These are phyloP conservation scores for Latrodectus geometricus DNA, from an alignment of 1,140 invertebrate species.

Conservation along the genomic window DNA sequence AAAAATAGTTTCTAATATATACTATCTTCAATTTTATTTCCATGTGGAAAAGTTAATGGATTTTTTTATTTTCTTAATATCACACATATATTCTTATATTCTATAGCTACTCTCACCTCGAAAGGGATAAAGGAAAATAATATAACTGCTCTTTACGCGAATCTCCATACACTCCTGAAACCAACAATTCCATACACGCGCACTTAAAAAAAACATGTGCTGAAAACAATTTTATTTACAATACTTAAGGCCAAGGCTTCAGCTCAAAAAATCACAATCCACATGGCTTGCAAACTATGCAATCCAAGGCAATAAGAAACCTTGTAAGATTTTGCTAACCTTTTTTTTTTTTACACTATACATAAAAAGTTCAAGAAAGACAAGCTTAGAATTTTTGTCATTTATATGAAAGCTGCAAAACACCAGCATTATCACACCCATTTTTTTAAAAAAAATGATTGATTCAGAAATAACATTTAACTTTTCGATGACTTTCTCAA, in stretches of 20 bases:
- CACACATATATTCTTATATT: slow-evolving; percentile 41
- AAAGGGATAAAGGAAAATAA: slow-evolving; percentile 10
- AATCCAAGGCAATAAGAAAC: too few relatives aligned
- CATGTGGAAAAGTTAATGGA: neutral
- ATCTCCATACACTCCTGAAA: slow-evolving; percentile 16
- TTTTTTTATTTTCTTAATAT: slow-evolving; percentile 20
- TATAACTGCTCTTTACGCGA: neutral
- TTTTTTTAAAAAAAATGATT: too few relatives aligned
- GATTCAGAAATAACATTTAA: too few relatives aligned
- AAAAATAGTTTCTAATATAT: slow-evolving; percentile 43
- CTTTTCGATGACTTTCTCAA: too few relatives aligned
- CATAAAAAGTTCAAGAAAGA: too few relatives aligned
- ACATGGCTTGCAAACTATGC: neutral
- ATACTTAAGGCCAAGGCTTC: slow-evolving; percentile 55
- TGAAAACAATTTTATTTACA: slow-evolving; percentile 50
- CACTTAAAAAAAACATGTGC: neutral
- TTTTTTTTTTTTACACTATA: too few relatives aligned
- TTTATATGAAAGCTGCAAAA: too few relatives aligned
- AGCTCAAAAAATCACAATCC: slow-evolving; percentile 45
- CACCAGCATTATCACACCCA: too few relatives aligned
- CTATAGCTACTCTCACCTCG: slow-evolving; percentile 2
- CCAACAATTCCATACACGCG: too few relatives aligned
- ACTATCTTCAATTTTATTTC: slow-evolving; percentile 21
- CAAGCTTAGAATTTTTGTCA: too few relatives aligned
- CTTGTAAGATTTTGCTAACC: too few relatives aligned